Percentiles rank a stretch among this genome's conserved stretches.
Conservation (phyloP, 2,888 invertebrate genomes). For the Hirtodrosophila histrioides region DNA sequence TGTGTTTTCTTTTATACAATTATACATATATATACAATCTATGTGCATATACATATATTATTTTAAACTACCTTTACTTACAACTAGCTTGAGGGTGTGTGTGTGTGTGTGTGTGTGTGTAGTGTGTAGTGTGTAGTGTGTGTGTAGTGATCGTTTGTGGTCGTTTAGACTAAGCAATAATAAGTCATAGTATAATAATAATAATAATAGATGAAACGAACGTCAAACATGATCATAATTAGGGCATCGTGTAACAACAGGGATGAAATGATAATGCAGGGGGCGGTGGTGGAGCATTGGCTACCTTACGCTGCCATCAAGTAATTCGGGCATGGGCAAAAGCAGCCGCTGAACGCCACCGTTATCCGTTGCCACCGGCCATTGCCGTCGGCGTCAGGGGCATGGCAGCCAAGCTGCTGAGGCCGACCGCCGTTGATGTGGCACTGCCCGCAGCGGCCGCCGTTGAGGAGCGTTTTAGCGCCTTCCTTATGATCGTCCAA, state of each 20-base stretch:
- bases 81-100: constrained; percentile 1
- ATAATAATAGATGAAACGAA: constrained; percentile 8
- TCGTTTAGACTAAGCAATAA: constrained; percentile 12
- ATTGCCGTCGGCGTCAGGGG: constrained; percentile 50
- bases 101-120: background rate
- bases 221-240: background rate
- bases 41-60: constrained; percentile 4
- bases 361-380: constrained; percentile 69
- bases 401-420: constrained; percentile 37
- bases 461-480: constrained; percentile 86
- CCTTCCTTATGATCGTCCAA: constrained; percentile 96
- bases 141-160: background rate
- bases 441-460: constrained; percentile 26
- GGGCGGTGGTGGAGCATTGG: constrained; percentile 15
- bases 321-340: constrained; percentile 50
- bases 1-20: background rate
- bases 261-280: constrained; percentile 8
- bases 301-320: constrained; percentile 55
- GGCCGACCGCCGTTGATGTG: constrained; percentile 7
- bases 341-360: constrained; percentile 50
- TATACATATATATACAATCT: constrained; percentile 18
- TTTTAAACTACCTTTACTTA: constrained; percentile 2
- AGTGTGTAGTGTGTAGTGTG: background rate
- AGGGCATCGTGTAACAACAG: constrained; percentile 15
- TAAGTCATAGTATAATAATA: constrained; percentile 11